phyloP scores from a whole-genome alignment of 2,888 invertebrate species.

The Linhomoeus sp. region DNA sequence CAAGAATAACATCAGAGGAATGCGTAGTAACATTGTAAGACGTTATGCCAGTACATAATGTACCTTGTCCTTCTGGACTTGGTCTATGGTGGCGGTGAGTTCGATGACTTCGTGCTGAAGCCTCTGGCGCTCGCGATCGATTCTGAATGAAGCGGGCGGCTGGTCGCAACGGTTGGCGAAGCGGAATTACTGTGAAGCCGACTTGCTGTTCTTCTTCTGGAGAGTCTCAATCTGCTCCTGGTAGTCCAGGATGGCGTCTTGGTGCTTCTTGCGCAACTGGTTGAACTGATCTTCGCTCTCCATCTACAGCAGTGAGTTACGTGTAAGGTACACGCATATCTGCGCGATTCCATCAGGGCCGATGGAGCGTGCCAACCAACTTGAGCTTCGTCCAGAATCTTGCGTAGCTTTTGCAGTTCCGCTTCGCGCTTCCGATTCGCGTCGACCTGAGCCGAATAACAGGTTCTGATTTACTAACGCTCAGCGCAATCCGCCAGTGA shows the following conservation, averaged over 20 bases:
- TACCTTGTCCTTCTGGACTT: constrained; percentile 69
- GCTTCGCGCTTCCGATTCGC: constrained; percentile 95
- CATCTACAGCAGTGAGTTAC: background rate
- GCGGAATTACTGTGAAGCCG: constrained; percentile 10
- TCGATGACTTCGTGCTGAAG: constrained; percentile 97
- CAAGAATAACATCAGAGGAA: no score
- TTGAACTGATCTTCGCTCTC: constrained; percentile 78
- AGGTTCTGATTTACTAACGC: no score
- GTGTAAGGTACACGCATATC: no score
- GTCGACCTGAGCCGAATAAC: constrained; percentile 71
- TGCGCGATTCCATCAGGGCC: no score
- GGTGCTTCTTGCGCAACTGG: constrained; percentile 90
- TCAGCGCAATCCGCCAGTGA: no score
- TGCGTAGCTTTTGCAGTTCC: constrained; percentile 85
- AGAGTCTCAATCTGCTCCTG: constrained; percentile 95
- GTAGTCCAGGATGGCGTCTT: constrained; percentile 90
- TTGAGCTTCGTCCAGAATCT: constrained; percentile 87
- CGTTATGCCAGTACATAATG: no score
- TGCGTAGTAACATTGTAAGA: no score
- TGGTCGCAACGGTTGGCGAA: no score
- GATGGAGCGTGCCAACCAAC: no score
- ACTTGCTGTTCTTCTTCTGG: constrained; percentile 67
- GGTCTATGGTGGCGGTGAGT: constrained; percentile 81
- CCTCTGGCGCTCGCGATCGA: constrained; percentile 93
- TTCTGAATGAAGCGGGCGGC: constrained; percentile 38